Evolutionary conservation across 2,113 vertebrate genomes (phyloP), one percentile per base, ranked within the genome.

Genomic region (Phyllostomus discolor): DNA sequence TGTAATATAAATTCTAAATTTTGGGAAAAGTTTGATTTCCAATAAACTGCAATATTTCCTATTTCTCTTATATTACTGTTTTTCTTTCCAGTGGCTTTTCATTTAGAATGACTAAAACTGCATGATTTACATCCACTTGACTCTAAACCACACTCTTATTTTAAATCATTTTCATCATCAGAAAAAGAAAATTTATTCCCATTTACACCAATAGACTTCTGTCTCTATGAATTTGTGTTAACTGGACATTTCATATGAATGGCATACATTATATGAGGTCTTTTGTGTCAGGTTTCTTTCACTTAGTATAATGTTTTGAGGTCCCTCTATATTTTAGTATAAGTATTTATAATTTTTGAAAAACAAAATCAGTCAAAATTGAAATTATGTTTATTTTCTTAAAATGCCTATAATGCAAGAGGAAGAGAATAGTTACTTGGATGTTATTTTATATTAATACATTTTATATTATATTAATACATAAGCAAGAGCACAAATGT

Each of bases 11-110:
- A 92, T 75, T 87, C 46, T 50, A 70, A 95, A 33, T 59, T 82
- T 90, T 80, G 64, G 4, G 15, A 38, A 35, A 88, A 87, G 73
- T 95, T 97, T 91, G 31, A 59, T 76, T 93, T 86, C 31, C 64
- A 94, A 66, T 64, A 78, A 82, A 43, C 50, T n/a, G n/a, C 54
- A 86, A 0, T 50, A 38, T 80, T 91, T 88, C 12, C 7, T 10
- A 9, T 16, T 91, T 92, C 46, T 82, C 7, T 62, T 86, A 78
- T 28, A n/a, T 86, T 50, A 28, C 35, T 84, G 14, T 41, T 87
- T 72, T 72, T 75, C 43, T 24, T 83, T 91, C 73, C 17, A 31
- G 41, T 75, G 79, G 8, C 3, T 94, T 96, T 95, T 91, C 10
- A 1, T 88, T 86, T 91, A 59, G 73, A 91, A 95, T 91, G 31